Conservation (phyloP, 2,888 invertebrate genomes). For the Cataglyphis livida region DNA sequence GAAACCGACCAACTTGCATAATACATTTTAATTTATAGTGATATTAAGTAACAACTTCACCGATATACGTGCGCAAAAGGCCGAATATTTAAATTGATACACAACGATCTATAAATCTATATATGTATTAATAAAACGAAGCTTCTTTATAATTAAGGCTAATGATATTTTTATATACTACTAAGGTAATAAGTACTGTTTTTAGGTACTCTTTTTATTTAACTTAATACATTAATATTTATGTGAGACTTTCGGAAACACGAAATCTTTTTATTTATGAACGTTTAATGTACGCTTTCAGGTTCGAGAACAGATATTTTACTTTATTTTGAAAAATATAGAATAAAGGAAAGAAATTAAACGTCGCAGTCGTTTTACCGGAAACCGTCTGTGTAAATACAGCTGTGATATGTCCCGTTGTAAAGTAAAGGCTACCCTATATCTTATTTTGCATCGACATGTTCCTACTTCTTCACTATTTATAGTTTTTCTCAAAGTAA, state of each 20-base stretch:
- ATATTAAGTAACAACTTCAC: slow-evolving; percentile 75
- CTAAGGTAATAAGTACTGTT: not conserved
- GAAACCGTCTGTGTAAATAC: slow-evolving; percentile 74
- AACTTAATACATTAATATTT: not conserved
- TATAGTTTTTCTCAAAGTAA: slow-evolving; percentile 59
- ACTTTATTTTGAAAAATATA: slow-evolving; percentile 30
- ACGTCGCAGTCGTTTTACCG: slow-evolving; percentile 61
- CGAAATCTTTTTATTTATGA: slow-evolving; percentile 28
- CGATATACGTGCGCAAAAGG: slow-evolving; percentile 20
- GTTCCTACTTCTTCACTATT: slow-evolving; percentile 67
- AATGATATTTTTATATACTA: not conserved
- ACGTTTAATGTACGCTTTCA: slow-evolving; percentile 8
- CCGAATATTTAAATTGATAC: not conserved
- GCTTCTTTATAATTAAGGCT: not conserved
- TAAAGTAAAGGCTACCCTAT: slow-evolving; percentile 55
- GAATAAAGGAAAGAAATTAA: slow-evolving; percentile 69
- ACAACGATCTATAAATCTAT: not conserved
- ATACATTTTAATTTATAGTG: slow-evolving; percentile 78
- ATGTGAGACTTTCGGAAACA: not conserved
- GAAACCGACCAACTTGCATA: slow-evolving; percentile 76
- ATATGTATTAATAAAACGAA: not conserved
- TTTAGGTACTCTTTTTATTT: too few species aligned
- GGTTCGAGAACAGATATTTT: not conserved
- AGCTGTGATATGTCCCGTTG: slow-evolving; percentile 65
- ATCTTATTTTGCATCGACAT: slow-evolving; percentile 51